Percentiles rank a stretch among this genome's conserved stretches.
These are phyloP conservation scores for Oreortyx pictus DNA, from an alignment of 2,797 vertebrate genomes.

Conservation along the genomic window DNA sequence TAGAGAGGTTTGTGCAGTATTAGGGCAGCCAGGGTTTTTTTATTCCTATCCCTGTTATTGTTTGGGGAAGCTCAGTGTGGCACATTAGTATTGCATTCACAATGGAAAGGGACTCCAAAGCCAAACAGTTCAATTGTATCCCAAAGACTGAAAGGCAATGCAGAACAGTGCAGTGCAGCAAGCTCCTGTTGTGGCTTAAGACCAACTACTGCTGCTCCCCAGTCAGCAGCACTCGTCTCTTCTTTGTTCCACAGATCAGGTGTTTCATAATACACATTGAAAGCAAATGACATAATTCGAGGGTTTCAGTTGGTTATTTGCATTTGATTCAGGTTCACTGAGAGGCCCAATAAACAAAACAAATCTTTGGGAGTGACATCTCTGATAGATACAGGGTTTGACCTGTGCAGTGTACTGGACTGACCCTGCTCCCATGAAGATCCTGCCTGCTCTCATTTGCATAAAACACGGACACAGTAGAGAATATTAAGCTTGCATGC, in stretches of 20 bases:
- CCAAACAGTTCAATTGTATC: conserved; percentile 3
- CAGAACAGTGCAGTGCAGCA: not conserved
- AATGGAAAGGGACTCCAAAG: conserved; percentile 16
- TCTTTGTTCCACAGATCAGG: not conserved
- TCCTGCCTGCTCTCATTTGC: not conserved
- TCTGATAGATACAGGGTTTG: not conserved
- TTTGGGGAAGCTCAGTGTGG: not conserved
- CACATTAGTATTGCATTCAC: conserved; percentile 48
- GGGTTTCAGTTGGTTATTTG: not conserved
- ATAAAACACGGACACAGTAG: not conserved
- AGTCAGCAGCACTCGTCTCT: not conserved
- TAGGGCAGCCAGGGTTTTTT: not conserved
- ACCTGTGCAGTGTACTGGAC: accelerated
- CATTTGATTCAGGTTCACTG: not conserved
- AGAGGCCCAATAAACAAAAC: not conserved
- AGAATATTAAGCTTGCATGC: not conserved
- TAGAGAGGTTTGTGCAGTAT: not conserved
- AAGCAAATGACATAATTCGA: not conserved
- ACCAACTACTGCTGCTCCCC: not conserved
- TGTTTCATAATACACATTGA: not conserved
- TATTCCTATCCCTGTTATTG: not conserved
- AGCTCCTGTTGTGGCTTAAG: not conserved
- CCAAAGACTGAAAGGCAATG: not conserved
- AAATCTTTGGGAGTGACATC: not conserved
- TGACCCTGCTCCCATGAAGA: not conserved